These are phyloP conservation scores for Calliopsis andreniformis DNA, from an alignment of 1,140 invertebrate species.

Conservation along the genomic window DNA sequence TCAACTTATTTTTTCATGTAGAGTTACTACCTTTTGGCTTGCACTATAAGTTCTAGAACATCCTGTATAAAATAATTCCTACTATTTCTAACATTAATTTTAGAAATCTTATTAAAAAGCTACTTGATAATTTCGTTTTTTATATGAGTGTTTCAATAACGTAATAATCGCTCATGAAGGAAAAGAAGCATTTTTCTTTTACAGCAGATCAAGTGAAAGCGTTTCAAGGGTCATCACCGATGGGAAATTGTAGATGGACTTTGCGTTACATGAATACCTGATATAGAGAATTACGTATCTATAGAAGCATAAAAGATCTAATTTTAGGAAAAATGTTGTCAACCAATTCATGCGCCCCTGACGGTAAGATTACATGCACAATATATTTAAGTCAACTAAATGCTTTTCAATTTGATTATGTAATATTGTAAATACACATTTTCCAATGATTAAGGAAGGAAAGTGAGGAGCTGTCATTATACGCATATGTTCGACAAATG, in stretches of 20 bases:
- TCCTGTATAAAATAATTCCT: too few species aligned
- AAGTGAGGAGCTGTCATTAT: conserved; percentile 22
- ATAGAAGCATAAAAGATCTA: too few species aligned
- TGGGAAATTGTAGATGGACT: background rate
- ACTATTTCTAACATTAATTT: too few species aligned
- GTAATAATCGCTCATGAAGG: background rate
- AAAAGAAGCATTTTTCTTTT: conserved; percentile 1
- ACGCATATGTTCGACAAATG: background rate
- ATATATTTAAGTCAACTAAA: too few species aligned
- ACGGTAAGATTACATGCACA: background rate
- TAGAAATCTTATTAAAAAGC: too few species aligned
- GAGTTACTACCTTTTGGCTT: too few species aligned
- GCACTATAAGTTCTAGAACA: too few species aligned
- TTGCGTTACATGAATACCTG: background rate
- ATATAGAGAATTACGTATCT: background rate
- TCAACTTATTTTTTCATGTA: too few species aligned
- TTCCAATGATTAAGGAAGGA: conserved; percentile 37
- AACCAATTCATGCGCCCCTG: background rate
- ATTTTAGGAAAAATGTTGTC: background rate
- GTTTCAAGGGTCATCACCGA: background rate
- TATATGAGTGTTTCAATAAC: too few species aligned
- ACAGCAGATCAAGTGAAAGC: conserved; percentile 13
- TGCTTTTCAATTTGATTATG: background rate
- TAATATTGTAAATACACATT: conserved; percentile 15
- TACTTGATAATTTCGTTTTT: too few species aligned